Percentiles rank a stretch among this genome's conserved stretches.
Evolutionary conservation across 2,797 vertebrate genomes (phyloP).

Genomic region (Microchirus variegatus): DNA sequence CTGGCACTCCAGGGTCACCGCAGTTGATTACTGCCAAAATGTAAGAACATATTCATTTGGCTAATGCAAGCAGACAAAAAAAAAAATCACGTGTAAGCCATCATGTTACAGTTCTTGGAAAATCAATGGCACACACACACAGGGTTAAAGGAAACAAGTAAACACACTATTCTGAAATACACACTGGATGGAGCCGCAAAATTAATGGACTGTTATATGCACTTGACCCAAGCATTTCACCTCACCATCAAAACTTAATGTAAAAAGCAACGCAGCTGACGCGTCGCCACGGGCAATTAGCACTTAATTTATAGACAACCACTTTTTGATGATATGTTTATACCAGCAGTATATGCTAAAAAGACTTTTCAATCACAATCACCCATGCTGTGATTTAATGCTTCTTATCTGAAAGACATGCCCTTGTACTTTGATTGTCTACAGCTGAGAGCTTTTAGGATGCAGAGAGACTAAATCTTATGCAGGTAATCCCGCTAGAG

Average conservation of each 20-base stretch:
- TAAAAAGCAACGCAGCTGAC: conserved; percentile 18
- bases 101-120: conserved; percentile 2
- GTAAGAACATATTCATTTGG: too few relatives aligned
- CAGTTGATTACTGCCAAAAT: conserved; percentile 91
- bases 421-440: conserved; percentile 17
- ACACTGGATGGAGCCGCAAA: conserved; percentile 16
- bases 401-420: not conserved
- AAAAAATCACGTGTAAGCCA: not conserved
- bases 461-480: conserved; percentile 8
- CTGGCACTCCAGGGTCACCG: conserved; percentile 93
- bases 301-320: conserved; percentile 4
- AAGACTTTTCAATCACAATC: conserved; percentile 2
- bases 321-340: conserved; percentile 4
- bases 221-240: conserved; percentile 20
- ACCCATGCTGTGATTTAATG: not conserved
- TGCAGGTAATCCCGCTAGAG: conserved; percentile 4
- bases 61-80: not conserved
- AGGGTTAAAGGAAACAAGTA: conserved; percentile 21
- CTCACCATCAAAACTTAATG: conserved; percentile 35
- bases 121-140: conserved; percentile 38
- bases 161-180: conserved; percentile 41
- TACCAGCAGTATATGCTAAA: not conserved
- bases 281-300: conserved; percentile 21
- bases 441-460: conserved; percentile 25
- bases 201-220: conserved; percentile 42